Conservation (phyloP, 2,113 vertebrate species). For the Hystrix brachyura region DNA sequence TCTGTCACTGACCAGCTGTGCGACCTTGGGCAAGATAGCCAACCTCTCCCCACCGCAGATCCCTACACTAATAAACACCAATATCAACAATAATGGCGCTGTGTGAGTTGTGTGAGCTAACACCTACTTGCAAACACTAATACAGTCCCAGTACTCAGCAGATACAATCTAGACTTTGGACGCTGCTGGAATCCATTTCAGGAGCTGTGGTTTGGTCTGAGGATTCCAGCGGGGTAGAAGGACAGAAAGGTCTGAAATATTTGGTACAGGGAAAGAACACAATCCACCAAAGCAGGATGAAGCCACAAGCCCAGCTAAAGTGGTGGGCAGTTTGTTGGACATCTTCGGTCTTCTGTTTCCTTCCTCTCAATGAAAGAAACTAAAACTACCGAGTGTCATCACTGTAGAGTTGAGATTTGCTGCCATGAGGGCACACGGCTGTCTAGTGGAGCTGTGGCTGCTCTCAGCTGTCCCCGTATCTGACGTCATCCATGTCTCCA, state of each 20-base stretch:
- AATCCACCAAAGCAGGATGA: background rate
- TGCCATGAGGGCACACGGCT: accelerated
- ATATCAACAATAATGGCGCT: accelerated
- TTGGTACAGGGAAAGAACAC: background rate
- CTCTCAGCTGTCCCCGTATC: accelerated
- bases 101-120: accelerated
- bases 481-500: accelerated
- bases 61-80: background rate
- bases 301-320: background rate
- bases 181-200: no score
- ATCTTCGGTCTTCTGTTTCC: accelerated
- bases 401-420: background rate
- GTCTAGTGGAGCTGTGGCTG: accelerated
- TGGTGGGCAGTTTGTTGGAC: background rate
- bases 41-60: background rate
- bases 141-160: accelerated
- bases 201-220: background rate
- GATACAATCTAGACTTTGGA: accelerated
- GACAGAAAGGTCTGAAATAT: background rate
- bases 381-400: accelerated
- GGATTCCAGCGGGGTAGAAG: no score
- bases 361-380: background rate
- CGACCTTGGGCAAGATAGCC: background rate
- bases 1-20: no score
- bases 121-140: accelerated